Evolutionary conservation across 2,797 vertebrate species (phyloP), one percentile per base, ranked within the genome.

Genomic region (Enteromius radiatus): DNA sequence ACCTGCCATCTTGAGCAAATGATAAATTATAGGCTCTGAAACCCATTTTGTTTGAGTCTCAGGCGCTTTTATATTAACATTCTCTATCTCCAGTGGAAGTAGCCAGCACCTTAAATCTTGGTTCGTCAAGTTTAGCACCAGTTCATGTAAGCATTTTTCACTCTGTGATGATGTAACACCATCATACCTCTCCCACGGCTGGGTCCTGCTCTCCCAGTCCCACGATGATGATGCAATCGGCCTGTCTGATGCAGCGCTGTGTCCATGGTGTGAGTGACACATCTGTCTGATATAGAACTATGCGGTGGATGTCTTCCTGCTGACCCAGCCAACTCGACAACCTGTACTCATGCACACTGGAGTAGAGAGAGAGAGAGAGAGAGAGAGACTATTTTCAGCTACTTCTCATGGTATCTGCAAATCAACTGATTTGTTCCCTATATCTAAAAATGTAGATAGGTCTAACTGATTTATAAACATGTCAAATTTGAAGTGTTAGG

Each of bases 261-360:
- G 97, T 98, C 98, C 98, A 98, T 0, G 97, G 97, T 0, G 97
- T 98, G 14, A 98, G 96, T 4, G 89, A 91, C 83, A 93, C 85
- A 90, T 99, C 97, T 0, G 97, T 96, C 94, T 98, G 98, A 92
- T 98, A 98, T 2, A 98, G 95, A 56, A 98, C 97, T 0, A 99
- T 97, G 2, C 97, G 95, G 87, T 99, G 97, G 84, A 97, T 96
- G 84, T 98, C 98, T 80, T 99, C 97, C 91, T 99, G 97, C 90
- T 99, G 98, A 1, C 97, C 97, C 65, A 98, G 92, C 98, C 97
- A 99, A 88, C 97, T 98, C 19, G 96, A 98, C 59, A 99, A 92
- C 1, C 97, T 95, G 90, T 99, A 98, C 88, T 98, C 97, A 0
- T 98, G 97, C 84, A 96, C 90, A 38, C 97, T 94, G 90, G 41